Percentiles rank a stretch among this genome's conserved stretches.
These are phyloP conservation scores for Trididemnum clinides DNA, from an alignment of 23 tunicate species.

Conservation along the genomic window DNA sequence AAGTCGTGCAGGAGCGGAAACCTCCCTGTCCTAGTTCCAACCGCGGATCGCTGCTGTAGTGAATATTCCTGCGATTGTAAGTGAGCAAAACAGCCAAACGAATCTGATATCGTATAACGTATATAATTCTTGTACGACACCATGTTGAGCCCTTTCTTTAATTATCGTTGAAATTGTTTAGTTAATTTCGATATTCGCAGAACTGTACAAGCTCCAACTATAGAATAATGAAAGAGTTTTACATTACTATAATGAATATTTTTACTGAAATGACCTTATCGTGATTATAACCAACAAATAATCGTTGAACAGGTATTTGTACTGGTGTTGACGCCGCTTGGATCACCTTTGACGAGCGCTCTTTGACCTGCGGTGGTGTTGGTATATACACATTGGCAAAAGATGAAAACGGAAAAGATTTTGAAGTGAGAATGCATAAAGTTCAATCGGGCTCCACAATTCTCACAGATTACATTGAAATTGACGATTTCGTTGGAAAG, in stretches of 20 bases:
- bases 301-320: constrained; percentile 93
- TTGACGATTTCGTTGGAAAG: constrained; percentile 59
- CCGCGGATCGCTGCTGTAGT: constrained; percentile 82
- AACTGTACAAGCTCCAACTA: no score
- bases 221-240: no score
- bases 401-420: constrained; percentile 60
- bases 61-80: constrained; percentile 91
- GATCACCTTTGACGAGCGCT: constrained; percentile 71
- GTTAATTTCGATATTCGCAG: no score
- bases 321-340: constrained; percentile 69
- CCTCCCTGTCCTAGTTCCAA: constrained; percentile 21
- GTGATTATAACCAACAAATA: no score
- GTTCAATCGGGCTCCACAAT: constrained; percentile 32
- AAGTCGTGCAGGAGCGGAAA: constrained; percentile 57
- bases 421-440: constrained; percentile 48
- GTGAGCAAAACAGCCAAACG: no score
- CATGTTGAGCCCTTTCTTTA: no score
- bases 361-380: constrained; percentile 40
- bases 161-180: no score
- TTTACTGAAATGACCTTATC: no score
- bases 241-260: no score
- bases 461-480: constrained; percentile 43
- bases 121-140: no score
- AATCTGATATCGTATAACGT: no score
- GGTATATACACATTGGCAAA: constrained; percentile 63